Conservation (phyloP, 2,797 vertebrate species). For the Podarcis lilfordi region DNA sequence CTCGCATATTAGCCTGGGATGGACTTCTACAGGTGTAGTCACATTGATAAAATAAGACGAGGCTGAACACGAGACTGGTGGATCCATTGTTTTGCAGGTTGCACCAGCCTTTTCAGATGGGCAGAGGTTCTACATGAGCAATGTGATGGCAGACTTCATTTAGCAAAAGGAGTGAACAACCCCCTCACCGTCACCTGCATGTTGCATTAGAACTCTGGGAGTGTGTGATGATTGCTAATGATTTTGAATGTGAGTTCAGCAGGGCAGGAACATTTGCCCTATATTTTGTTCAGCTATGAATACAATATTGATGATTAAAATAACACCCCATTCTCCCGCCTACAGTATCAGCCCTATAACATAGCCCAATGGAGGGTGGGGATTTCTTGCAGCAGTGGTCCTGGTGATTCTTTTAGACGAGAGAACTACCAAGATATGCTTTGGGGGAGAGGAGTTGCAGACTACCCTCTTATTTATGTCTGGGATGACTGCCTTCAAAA, state of each 20-base stretch:
- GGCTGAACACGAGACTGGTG: not conserved
- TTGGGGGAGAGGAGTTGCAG: not conserved
- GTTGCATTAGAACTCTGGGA: not conserved
- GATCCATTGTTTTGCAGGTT: slow-evolving; percentile 7
- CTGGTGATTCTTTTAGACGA: not conserved
- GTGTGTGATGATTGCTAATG: not conserved
- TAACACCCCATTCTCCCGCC: not conserved
- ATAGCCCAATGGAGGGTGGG: not conserved
- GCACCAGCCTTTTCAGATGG: not conserved
- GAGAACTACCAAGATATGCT: not conserved
- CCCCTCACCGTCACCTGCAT: no score
- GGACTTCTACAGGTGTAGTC: accelerated
- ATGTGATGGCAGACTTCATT: not conserved
- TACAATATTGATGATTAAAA: slow-evolving; percentile 28
- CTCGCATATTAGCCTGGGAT: not conserved
- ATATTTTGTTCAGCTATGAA: slow-evolving; percentile 24
- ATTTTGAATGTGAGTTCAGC: slow-evolving; percentile 28
- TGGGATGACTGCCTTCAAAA: not conserved
- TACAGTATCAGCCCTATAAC: not conserved
- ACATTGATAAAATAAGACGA: not conserved
- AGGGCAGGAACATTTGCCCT: slow-evolving; percentile 31
- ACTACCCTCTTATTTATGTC: not conserved
- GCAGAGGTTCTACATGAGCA: not conserved
- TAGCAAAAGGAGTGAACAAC: not conserved
- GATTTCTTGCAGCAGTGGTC: not conserved